phyloP scores from a whole-genome alignment of 2,797 vertebrate species.

The Alcedo quadribrachys region DNA sequence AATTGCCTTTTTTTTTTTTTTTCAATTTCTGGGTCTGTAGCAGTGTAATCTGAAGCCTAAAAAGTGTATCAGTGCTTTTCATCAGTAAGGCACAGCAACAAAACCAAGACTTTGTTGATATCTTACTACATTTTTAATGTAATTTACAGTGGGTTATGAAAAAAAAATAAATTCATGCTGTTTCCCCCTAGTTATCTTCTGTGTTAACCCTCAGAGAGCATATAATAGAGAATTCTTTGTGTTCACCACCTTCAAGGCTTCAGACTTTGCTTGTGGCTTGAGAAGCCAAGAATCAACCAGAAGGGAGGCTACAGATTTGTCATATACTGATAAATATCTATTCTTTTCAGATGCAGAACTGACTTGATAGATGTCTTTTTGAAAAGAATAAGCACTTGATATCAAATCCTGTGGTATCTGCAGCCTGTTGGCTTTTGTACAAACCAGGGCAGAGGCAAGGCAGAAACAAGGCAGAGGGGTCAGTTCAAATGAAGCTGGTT shows the following conservation, averaged over 20 bases:
- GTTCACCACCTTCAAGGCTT: background rate
- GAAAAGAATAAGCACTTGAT: background rate
- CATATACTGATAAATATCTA: background rate
- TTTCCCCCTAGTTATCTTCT: background rate
- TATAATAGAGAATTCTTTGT: background rate
- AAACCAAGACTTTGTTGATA: background rate
- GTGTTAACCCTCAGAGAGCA: background rate
- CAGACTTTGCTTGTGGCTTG: background rate
- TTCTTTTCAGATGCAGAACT: background rate
- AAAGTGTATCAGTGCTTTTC: background rate
- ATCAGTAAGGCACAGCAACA: background rate
- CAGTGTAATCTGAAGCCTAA: background rate
- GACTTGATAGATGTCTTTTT: background rate
- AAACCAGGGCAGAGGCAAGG: background rate
- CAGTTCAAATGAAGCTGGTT: background rate
- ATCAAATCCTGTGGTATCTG: background rate
- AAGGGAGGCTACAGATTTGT: background rate
- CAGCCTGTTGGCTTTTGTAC: background rate
- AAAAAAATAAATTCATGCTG: background rate
- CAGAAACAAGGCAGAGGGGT: background rate
- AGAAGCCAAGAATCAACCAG: background rate
- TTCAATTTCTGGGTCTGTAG: background rate
- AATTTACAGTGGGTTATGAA: background rate
- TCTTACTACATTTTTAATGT: background rate
- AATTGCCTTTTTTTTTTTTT: background rate